These are phyloP conservation scores for Falcunculus frontatus DNA, from an alignment of 2,113 vertebrate species.

Conservation along the genomic window DNA sequence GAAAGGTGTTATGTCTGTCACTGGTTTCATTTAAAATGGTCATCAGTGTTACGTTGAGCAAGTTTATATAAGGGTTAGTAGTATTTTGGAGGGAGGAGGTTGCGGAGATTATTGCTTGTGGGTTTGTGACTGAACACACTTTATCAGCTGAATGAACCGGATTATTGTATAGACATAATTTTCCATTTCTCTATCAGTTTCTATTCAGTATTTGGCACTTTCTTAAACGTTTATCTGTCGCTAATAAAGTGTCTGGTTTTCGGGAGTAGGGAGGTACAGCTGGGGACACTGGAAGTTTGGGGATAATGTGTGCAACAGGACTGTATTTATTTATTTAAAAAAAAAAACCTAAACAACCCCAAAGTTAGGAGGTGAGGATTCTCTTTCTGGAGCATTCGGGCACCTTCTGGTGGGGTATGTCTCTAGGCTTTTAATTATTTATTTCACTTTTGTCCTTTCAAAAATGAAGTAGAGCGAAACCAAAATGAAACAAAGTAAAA, in stretches of 20 bases:
- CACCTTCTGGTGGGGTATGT: slow-evolving; percentile 48
- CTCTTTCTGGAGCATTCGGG: slow-evolving; percentile 73
- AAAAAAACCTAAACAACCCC: neutral
- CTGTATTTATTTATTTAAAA: slow-evolving; percentile 25
- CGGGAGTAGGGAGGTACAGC: neutral
- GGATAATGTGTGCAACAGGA: slow-evolving; percentile 38
- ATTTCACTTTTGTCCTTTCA: slow-evolving; percentile 43
- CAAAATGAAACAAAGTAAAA: slow-evolving; percentile 11
- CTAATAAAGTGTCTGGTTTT: neutral
- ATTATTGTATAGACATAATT: neutral
- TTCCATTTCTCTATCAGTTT: neutral
- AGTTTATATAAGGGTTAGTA: slow-evolving; percentile 70
- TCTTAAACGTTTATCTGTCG: neutral
- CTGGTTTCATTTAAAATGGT: slow-evolving; percentile 68
- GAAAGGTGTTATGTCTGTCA: neutral
- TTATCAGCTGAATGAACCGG: slow-evolving; percentile 29
- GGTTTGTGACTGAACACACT: neutral
- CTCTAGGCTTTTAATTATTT: slow-evolving; percentile 57
- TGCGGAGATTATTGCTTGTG: slow-evolving; percentile 40
- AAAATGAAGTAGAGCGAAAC: slow-evolving; percentile 17
- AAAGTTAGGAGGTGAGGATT: slow-evolving; percentile 34
- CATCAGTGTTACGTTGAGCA: slow-evolving; percentile 53
- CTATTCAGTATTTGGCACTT: neutral
- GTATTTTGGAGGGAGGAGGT: slow-evolving; percentile 26
- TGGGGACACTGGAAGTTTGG: slow-evolving; percentile 4